Base-by-base conservation (phyloP, 2,888 invertebrate genomes). In the Hybos culiciformis region DNA sequence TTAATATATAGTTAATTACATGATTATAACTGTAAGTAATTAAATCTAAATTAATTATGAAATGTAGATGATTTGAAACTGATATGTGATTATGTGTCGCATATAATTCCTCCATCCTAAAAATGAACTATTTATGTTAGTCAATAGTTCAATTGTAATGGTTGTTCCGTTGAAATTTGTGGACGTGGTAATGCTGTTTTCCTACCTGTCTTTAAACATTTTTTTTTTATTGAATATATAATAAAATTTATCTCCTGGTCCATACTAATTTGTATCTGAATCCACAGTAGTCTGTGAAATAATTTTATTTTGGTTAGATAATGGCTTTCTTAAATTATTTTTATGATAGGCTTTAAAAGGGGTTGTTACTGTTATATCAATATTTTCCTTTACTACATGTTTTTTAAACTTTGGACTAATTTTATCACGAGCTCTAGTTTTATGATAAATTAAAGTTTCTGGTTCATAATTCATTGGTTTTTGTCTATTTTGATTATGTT, bases 101-200 rank as follows among this genome's bases (percentile, higher is more conserved):
- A n/a, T n/a, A n/a, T n/a, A n/a, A n/a, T n/a, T n/a, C n/a, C n/a
- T n/a, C n/a, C n/a, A n/a, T n/a, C n/a, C n/a, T n/a, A n/a, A n/a
- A n/a, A n/a, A n/a, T n/a, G n/a, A n/a, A n/a, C n/a, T n/a, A n/a
- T n/a, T n/a, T n/a, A n/a, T n/a, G n/a, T n/a, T n/a, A n/a, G n/a
- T n/a, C n/a, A n/a, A n/a, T n/a, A n/a, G n/a, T n/a, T n/a, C n/a
- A 91, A 92, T 80, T 92, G 92, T 67, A 83, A 84, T 53, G 81
- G 82, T 45, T 96, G 94, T 94, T 92, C 93, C 2, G 92, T 94
- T 62, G 75, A 88, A 43, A 55, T 58, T 14, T 80, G 96, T 52
- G 78, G 93, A 51, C 75, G 90, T 49, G 87, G 93, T 40, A 87
- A 92, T 46, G 87, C 94, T 7, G 88, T 91, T 64, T 80, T 86